Evolutionary conservation across 2,888 invertebrate species (phyloP).

Genomic region (Antheraea assamensis): DNA sequence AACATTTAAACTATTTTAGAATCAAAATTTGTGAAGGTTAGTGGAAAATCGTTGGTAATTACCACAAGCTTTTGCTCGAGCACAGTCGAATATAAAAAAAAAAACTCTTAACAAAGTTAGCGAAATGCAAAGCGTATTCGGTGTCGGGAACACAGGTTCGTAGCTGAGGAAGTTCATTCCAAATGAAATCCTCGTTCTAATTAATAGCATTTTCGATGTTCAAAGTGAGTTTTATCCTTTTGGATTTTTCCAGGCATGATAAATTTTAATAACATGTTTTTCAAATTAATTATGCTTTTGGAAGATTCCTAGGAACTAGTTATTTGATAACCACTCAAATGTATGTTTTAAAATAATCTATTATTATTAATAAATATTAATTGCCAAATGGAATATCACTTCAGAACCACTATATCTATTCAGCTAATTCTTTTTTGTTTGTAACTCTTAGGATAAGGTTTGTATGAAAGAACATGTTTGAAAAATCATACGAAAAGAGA

Average conservation of each 20-base stretch:
- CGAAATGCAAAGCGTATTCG: slow-evolving; percentile 19
- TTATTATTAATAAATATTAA: too few species aligned
- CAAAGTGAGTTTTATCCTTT: neutral
- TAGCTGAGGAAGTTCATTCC: neutral
- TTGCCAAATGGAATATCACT: too few species aligned
- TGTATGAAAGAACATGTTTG: too few species aligned
- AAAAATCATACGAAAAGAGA: too few species aligned
- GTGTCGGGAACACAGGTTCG: slow-evolving; percentile 10
- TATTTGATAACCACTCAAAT: too few species aligned
- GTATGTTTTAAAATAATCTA: too few species aligned
- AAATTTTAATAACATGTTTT: too few species aligned
- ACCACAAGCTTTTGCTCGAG: slow-evolving; percentile 18
- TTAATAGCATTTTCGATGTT: neutral
- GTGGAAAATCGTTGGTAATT: neutral
- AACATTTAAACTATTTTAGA: neutral
- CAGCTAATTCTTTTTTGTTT: too few species aligned
- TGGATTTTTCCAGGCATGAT: neutral
- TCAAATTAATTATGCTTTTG: neutral
- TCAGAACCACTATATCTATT: too few species aligned
- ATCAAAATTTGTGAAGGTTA: neutral
- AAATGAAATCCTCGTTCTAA: neutral
- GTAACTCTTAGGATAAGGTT: too few species aligned
- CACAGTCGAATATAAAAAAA: slow-evolving; percentile 22
- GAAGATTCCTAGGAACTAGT: neutral
- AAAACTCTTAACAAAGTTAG: slow-evolving; percentile 26